Conservation (phyloP, 2,797 vertebrate genomes). For the Typhlichthys subterraneus region DNA sequence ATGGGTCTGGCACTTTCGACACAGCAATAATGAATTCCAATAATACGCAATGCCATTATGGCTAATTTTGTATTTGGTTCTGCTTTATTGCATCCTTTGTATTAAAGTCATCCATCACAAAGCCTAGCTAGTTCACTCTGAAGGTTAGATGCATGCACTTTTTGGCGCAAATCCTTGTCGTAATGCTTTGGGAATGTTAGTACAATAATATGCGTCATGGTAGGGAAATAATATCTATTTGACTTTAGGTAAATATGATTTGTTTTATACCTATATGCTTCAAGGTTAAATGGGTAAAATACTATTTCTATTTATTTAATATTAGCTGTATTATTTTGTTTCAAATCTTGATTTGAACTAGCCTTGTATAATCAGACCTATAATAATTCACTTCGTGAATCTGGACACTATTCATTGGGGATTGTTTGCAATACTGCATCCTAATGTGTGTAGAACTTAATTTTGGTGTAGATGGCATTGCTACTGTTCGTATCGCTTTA, state of each 20-base stretch:
- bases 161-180: constrained; percentile 23
- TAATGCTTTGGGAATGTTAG: not conserved
- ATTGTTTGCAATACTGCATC: too few relatives aligned
- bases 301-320: not conserved
- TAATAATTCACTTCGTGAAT: too few relatives aligned
- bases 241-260: not conserved
- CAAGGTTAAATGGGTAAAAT: not conserved
- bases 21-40: constrained; percentile 49
- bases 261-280: too few relatives aligned
- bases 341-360: not conserved
- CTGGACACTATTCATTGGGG: too few relatives aligned
- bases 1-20: constrained; percentile 35
- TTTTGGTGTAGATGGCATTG: too few relatives aligned
- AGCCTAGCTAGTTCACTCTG: constrained; percentile 9
- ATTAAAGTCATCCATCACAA: constrained; percentile 68
- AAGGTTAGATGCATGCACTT: constrained; percentile 33
- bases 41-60: constrained; percentile 32
- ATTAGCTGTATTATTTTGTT: not conserved
- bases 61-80: constrained; percentile 56
- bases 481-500: too few relatives aligned
- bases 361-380: too few relatives aligned
- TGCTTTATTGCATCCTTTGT: constrained; percentile 53
- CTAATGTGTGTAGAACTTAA: too few relatives aligned
- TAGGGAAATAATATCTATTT: too few relatives aligned
- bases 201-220: too few relatives aligned